phyloP scores from a whole-genome alignment of 2,797 vertebrate genomes.

The Rhinichthys osculus region DNA sequence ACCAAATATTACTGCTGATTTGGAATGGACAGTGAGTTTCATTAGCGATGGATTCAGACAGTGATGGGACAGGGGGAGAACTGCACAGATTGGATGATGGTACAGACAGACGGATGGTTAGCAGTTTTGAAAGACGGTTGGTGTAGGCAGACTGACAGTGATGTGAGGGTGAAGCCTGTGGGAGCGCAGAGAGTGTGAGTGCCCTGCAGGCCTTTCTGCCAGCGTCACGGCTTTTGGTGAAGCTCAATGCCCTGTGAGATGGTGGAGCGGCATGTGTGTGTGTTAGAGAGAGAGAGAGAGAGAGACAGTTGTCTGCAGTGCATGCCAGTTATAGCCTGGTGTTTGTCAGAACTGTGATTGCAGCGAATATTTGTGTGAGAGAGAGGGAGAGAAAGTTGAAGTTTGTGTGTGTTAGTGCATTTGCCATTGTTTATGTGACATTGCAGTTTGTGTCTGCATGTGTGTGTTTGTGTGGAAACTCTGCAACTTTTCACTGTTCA shows the following conservation, averaged over 20 bases:
- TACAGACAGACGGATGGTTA: neutral
- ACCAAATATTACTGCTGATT: neutral
- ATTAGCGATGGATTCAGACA: neutral
- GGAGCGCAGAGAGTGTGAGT: constrained; percentile 24
- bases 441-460: neutral
- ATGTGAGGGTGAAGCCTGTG: constrained; percentile 42
- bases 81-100: neutral
- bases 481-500: constrained; percentile 19
- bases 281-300: neutral
- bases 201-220: constrained; percentile 47
- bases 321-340: constrained; percentile 11
- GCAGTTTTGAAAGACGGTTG: constrained; percentile 22
- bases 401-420: neutral
- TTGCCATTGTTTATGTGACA: constrained; percentile 1
- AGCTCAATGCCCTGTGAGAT: constrained; percentile 36
- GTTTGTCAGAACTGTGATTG: constrained; percentile 14
- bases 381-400: neutral
- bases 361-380: neutral
- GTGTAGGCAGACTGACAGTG: constrained; percentile 29
- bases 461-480: constrained; percentile 35
- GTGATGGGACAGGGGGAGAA: neutral
- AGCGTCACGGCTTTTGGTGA: constrained; percentile 23
- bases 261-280: neutral
- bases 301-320: neutral
- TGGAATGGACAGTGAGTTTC: constrained; percentile 1